Conservation (phyloP, 2,888 invertebrate genomes). For the Physocephala rufipes region DNA sequence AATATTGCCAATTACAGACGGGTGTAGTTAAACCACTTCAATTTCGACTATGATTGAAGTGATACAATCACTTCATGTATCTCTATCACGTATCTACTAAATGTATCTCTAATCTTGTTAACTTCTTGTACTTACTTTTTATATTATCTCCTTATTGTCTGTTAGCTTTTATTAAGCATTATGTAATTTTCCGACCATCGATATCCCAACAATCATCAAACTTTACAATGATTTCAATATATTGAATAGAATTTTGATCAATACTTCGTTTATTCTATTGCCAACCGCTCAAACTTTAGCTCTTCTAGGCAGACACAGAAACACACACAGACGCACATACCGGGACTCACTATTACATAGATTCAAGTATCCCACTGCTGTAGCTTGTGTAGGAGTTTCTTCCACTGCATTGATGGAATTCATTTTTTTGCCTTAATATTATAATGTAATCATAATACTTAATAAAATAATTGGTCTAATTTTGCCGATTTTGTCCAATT, state of each 20-base stretch:
- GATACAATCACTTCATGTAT: too few species aligned
- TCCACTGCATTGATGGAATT: too few species aligned
- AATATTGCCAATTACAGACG: background rate
- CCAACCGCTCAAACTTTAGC: background rate
- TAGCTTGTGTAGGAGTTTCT: too few species aligned
- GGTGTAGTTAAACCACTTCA: too few species aligned
- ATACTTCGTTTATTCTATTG: background rate
- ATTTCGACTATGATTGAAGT: too few species aligned
- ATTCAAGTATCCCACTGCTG: too few species aligned
- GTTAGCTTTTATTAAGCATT: constrained; percentile 45
- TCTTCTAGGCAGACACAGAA: background rate
- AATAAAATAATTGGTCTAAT: constrained; percentile 17
- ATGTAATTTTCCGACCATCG: constrained; percentile 51
- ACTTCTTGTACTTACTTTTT: background rate
- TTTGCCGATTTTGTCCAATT: constrained; percentile 15
- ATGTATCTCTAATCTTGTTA: too few species aligned
- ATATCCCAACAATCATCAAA: constrained; percentile 38
- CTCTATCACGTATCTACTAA: too few species aligned
- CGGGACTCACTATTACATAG: background rate
- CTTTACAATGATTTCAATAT: background rate
- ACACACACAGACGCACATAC: background rate
- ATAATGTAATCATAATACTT: constrained; percentile 25
- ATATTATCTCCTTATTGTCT: background rate
- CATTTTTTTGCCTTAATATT: too few species aligned
- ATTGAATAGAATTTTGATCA: background rate